Evolutionary conservation across 2,113 vertebrate genomes (phyloP).

Genomic region (Phalacrocorax pelagicus): DNA sequence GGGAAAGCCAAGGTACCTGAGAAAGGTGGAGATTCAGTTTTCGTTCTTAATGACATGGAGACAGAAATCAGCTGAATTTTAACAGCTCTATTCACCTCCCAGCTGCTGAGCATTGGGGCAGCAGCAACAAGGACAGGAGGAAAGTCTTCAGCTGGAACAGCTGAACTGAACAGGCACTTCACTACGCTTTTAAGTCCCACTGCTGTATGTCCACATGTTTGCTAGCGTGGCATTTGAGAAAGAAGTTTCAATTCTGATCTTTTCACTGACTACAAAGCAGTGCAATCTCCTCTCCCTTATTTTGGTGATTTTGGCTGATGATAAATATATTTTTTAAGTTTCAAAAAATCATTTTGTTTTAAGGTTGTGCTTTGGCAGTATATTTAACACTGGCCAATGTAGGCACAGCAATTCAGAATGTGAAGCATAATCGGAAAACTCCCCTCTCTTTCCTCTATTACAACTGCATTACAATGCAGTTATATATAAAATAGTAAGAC

Average conservation of each 20-base stretch:
- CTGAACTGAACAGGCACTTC: not conserved
- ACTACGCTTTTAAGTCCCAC: not conserved
- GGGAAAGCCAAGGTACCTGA: not conserved
- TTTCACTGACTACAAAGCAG: not conserved
- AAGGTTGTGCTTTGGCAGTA: not conserved
- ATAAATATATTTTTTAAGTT: not conserved
- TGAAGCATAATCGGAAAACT: not conserved
- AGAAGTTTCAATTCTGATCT: not conserved
- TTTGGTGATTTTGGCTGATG: not conserved
- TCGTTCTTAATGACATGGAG: not conserved
- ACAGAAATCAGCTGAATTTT: not conserved
- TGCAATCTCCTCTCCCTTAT: not conserved
- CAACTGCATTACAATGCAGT: not conserved
- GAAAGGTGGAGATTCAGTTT: not conserved
- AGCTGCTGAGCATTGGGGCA: not conserved
- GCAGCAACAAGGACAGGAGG: not conserved
- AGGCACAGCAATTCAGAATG: not conserved
- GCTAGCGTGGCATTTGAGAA: not conserved
- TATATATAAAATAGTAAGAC: not conserved
- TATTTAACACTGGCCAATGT: not conserved
- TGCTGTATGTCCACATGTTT: rapidly evolving
- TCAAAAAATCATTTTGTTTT: not conserved
- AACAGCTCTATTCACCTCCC: not conserved
- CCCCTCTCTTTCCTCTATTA: not conserved
- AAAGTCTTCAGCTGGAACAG: not conserved